Evolutionary conservation across 2,888 invertebrate genomes (phyloP), one percentile per base, ranked within the genome.

Genomic region (Parnassius mnemosyne): DNA sequence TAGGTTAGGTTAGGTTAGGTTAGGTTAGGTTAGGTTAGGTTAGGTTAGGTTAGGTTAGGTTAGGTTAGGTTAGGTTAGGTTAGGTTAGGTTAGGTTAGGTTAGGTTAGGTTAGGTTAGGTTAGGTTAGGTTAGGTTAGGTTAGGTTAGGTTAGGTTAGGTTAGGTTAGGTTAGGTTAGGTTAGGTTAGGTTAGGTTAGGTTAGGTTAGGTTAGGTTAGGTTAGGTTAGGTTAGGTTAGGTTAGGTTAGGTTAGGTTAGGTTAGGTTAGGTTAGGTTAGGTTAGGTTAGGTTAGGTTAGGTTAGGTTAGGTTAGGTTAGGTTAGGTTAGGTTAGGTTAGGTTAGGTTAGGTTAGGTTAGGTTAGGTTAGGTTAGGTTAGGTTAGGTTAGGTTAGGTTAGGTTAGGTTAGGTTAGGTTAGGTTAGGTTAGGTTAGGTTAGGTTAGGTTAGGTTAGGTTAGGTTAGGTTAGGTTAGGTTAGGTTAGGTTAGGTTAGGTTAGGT

Each of bases 201-300:
- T 66, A 57, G 56, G 60, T 60, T 60, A 56, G 60, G 59, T 51
- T 68, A 59, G 60, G 65, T 47, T 69, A 57, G 57, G 64, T 59
- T 69, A 63, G 67, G 66, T 65, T 67, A 63, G 67, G 68, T 64
- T 71, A 62, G 67, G 72, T 65, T 71, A 64, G 67, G 67, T 64
- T 73, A 64, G 67, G 68, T 64, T 71, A 60, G 70, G 68, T 62
- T 69, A 61, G 66, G 71, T 62, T 71, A 61, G 65, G 72, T 63
- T 69, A 59, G 70, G 68, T 63, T 68, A 61, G 69, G 70, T 64
- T 73, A 64, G 69, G 70, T 64, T 71, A 64, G 67, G 67, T 64
- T 71, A 61, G 66, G 65, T 47, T 47, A 47, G 65, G 66, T 57
- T 65, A 57, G 66, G 63, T 63, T 63, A 63, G 63, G 63, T 63